These are phyloP conservation scores for Parambassis ranga DNA, from an alignment of 2,797 vertebrate genomes.

Conservation along the genomic window DNA sequence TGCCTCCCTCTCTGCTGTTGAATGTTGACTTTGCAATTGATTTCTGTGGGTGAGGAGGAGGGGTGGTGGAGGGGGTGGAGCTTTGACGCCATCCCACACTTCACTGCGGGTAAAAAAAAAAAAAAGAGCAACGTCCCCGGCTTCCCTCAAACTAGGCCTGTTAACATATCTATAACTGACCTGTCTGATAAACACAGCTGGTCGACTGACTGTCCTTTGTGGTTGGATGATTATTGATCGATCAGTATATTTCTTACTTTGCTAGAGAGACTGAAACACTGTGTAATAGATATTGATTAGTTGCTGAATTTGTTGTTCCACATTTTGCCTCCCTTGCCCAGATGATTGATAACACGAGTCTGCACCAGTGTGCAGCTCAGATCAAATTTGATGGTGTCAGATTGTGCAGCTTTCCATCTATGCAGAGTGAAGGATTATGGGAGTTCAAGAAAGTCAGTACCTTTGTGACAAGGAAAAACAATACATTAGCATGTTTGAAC, in stretches of 20 bases:
- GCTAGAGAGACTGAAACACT: neutral
- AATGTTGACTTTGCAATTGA: constrained; percentile 69
- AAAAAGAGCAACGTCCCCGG: constrained; percentile 13
- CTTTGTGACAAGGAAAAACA: too few species aligned
- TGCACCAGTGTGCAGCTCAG: too few species aligned
- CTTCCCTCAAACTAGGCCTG: neutral
- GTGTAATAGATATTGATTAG: neutral
- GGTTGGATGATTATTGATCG: neutral
- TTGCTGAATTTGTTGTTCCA: too few species aligned
- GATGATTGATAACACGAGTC: too few species aligned
- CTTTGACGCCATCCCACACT: constrained; percentile 56
- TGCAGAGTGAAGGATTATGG: too few species aligned
- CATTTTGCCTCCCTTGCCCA: too few species aligned
- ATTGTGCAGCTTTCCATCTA: too few species aligned
- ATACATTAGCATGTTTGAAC: too few species aligned
- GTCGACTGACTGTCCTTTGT: too few species aligned
- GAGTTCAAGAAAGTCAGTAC: too few species aligned
- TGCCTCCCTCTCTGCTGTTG: constrained; percentile 40
- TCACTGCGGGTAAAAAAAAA: constrained; percentile 36
- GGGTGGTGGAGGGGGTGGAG: too few species aligned
- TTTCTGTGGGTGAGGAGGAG: constrained; percentile 64
- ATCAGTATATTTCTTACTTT: neutral
- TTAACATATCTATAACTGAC: neutral
- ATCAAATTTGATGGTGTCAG: too few species aligned
- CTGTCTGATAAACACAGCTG: constrained; percentile 1